phyloP scores from a whole-genome alignment of 2,888 invertebrate species.

The Drosophila neonasuta region DNA sequence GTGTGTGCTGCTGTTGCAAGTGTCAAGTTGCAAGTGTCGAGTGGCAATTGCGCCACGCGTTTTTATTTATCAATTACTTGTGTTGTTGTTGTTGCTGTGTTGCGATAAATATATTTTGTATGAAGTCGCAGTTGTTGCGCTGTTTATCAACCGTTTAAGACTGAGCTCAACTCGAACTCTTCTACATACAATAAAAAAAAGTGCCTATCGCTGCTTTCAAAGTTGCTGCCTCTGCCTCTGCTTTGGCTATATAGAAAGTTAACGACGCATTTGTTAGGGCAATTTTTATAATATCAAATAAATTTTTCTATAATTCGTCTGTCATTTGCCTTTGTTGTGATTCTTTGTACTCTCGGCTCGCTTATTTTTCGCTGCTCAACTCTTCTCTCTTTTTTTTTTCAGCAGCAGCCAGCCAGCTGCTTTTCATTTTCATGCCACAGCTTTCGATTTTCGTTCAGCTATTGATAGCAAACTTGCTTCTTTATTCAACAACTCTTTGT shows the following conservation, averaged over 20 bases:
- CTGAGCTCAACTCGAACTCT: slow-evolving; percentile 22
- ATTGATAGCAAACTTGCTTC: slow-evolving; percentile 53
- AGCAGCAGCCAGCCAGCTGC: slow-evolving; percentile 49
- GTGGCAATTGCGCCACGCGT: slow-evolving; percentile 18
- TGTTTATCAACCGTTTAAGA: slow-evolving; percentile 49
- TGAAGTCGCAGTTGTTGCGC: slow-evolving; percentile 28
- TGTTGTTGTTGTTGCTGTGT: slow-evolving; percentile 17
- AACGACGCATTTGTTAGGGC: slow-evolving; percentile 35
- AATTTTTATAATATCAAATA: slow-evolving; percentile 53
- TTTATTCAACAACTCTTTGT: slow-evolving; percentile 32
- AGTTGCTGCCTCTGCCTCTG: not conserved
- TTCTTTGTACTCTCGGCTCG: slow-evolving; percentile 21
- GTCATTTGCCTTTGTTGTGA: slow-evolving; percentile 24
- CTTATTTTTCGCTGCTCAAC: slow-evolving; percentile 10
- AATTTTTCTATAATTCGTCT: slow-evolving; percentile 29
- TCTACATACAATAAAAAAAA: not conserved
- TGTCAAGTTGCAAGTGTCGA: slow-evolving; percentile 12
- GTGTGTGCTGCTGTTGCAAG: slow-evolving; percentile 10
- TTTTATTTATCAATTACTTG: slow-evolving; percentile 20
- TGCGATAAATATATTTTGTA: slow-evolving; percentile 14
- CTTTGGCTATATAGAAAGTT: slow-evolving; percentile 40
- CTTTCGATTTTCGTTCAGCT: slow-evolving; percentile 61
- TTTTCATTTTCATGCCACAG: slow-evolving; percentile 41
- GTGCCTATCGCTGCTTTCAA: slow-evolving; percentile 24
- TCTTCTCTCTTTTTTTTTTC: slow-evolving; percentile 27